Base-by-base conservation (phyloP, 2,888 invertebrate genomes). In the Byasa hedistus region DNA sequence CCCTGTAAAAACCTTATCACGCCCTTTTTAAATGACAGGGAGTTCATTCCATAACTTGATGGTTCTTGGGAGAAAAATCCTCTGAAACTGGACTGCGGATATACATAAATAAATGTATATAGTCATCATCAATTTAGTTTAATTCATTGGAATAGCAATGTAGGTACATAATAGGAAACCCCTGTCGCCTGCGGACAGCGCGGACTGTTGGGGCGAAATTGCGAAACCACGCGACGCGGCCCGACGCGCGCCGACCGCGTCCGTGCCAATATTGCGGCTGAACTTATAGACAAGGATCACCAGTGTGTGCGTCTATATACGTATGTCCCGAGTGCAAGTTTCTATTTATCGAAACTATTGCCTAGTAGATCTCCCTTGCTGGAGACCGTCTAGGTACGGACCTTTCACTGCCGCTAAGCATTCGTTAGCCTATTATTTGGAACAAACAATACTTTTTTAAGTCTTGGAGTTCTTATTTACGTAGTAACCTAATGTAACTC, bases 151-250 rank as follows among this genome's bases (percentile, higher is more conserved):
- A n/a, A 77, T 70, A 70, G 67, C 55, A 64, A 72, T 71, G 65
- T 65, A n/a, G 61, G 79, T 69, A 80, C 78, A 78, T 83, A 85
- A 80, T 84, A 68, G 48, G 39, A 12, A 27, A 17, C 58, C 68
- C 58, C 57, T 82, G 79, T 82, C 80, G 85, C 86, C 85, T 88
- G 87, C 85, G 88, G 89, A 86, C 85, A 83, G 79, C 80, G 85
- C 82, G 84, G 83, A 82, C 84, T 83, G 85, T 82, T 83, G 81
- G 81, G 75, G 81, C 86, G 86, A 89, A 88, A 89, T 90, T 89
- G 89, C 89, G 75, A 89, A 88, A 89, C 90, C 90, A 84, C 89
- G 85, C 80, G 83, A 61, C 67, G 73, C 78, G 83, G 83, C 71
- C 74, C 73, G 76, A 74, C 79, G 77, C 79, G 73, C 76, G 76